Evolutionary conservation across 2,888 invertebrate genomes (phyloP), one percentile per base, ranked within the genome.

Genomic region (Torymus aiolomorphi): DNA sequence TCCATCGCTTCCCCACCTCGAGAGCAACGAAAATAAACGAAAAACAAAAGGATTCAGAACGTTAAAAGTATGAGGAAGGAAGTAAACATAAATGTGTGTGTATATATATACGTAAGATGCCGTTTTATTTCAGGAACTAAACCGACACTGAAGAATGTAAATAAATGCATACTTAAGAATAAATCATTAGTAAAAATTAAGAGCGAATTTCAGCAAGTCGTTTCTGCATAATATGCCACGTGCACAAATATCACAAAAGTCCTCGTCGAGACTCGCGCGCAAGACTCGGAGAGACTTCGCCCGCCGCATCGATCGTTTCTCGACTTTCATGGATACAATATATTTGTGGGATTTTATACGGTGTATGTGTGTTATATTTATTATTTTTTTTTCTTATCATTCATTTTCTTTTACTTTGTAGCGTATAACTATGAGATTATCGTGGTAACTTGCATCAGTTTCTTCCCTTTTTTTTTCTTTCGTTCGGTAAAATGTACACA

Each of bases 111-210:
- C 59, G 42, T 75, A 61, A 49, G 18, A 51, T 59, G 65, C 42
- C 31, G 20, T 61, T 75, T 65, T 16, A 20, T 59, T 80, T 13
- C 31, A 81, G 78, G 78, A 78, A 81, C 80, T 75, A 16, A 77
- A 74, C 74, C 74, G 70, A 78, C 69, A 69, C 67, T 20, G 63
- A 71, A 80, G 74, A 81, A 81, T 76, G 78, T 76, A 78, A 76
- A 79, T 81, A 79, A 81, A 81, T 81, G 79, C 78, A 81, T 52
- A 65, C 24, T 78, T 65, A 52, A 76, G 71, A 63, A 81, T 65
- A 51, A 71, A 70, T 20, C n/a, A 76, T 56, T 62, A n/a, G 52
- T 31, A 49, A 42, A 42, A 42, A 42, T 42, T 42, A 42, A 42
- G 42, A 42, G 42, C 42, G 42, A 42, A 42, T 42, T 42, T 42